These are phyloP conservation scores for Seriola quinqueradiata DNA, from an alignment of 2,113 vertebrate genomes.

Conservation along the genomic window DNA sequence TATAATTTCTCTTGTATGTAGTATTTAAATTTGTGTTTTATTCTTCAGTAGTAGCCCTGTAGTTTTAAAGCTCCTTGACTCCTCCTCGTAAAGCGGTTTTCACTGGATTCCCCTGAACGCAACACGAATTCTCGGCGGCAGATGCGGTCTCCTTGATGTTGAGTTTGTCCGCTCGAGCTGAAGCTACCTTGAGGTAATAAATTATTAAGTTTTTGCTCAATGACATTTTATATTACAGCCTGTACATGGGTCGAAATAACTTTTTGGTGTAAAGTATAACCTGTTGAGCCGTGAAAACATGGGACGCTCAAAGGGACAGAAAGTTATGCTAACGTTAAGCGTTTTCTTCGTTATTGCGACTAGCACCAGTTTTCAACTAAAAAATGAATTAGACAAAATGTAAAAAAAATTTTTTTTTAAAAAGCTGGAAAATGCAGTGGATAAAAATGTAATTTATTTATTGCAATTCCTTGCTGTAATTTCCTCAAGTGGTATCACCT, in stretches of 20 bases:
- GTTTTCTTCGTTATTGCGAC: not conserved
- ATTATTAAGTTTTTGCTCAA: not conserved
- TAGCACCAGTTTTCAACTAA: not conserved
- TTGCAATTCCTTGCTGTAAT: not conserved
- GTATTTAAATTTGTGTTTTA: not conserved
- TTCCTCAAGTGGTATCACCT: not conserved
- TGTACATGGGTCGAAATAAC: not conserved
- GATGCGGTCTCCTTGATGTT: constrained; percentile 51
- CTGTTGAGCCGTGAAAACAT: not conserved
- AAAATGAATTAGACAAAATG: too few relatives aligned
- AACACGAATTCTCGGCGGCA: not conserved
- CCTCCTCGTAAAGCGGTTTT: too few relatives aligned
- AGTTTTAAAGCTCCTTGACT: not conserved
- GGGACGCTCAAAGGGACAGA: not conserved
- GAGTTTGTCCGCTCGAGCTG: not conserved
- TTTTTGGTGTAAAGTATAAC: not conserved
- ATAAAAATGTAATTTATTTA: too few relatives aligned
- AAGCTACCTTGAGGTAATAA: not conserved
- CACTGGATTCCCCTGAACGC: constrained; percentile 13
- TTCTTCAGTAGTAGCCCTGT: not conserved
- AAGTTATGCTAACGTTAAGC: not conserved
- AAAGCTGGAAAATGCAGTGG: too few relatives aligned
- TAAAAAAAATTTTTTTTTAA: too few relatives aligned
- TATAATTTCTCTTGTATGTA: too few relatives aligned
- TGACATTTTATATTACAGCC: not conserved